These are phyloP conservation scores for Cactoblastis cactorum DNA, from an alignment of 2,888 invertebrate genomes.

Conservation along the genomic window DNA sequence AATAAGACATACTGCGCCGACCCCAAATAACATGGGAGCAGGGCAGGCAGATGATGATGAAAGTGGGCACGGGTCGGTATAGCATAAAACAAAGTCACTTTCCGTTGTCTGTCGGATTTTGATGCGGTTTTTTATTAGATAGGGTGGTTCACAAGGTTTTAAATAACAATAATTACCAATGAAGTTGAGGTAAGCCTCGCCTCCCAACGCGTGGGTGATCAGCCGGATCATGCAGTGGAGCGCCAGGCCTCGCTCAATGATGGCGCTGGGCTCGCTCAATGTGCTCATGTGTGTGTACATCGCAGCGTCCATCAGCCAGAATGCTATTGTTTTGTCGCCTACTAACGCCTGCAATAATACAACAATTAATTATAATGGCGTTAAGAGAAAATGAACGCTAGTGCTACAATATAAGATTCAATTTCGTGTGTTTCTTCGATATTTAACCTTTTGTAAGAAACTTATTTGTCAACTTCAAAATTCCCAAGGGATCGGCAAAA, in stretches of 20 bases:
- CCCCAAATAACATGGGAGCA: too few relatives aligned
- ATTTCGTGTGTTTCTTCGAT: too few relatives aligned
- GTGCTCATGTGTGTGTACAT: slow-evolving; percentile 98
- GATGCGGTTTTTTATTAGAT: not conserved
- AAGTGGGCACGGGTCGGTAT: too few relatives aligned
- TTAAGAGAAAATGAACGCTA: too few relatives aligned
- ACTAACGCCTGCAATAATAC: slow-evolving; percentile 85
- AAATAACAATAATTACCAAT: slow-evolving; percentile 82
- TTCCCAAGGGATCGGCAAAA: too few relatives aligned
- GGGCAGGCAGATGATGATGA: too few relatives aligned
- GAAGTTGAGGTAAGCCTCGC: slow-evolving; percentile 99
- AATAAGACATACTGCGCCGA: too few relatives aligned
- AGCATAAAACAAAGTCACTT: too few relatives aligned
- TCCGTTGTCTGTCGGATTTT: not conserved
- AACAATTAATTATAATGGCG: too few relatives aligned
- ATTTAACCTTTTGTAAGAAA: too few relatives aligned
- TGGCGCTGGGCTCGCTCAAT: slow-evolving; percentile 81
- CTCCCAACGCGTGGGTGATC: slow-evolving; percentile 95
- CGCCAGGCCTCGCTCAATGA: slow-evolving; percentile 95
- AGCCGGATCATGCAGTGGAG: slow-evolving; percentile 98
- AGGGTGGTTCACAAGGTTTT: not conserved
- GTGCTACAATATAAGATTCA: too few relatives aligned
- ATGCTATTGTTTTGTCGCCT: slow-evolving; percentile 99
- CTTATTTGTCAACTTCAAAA: too few relatives aligned
- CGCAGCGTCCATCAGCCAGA: slow-evolving; percentile 99